Evolutionary conservation across 1,140 invertebrate genomes (phyloP), one percentile per base, ranked within the genome.

Genomic region (Cotesia chilonis): DNA sequence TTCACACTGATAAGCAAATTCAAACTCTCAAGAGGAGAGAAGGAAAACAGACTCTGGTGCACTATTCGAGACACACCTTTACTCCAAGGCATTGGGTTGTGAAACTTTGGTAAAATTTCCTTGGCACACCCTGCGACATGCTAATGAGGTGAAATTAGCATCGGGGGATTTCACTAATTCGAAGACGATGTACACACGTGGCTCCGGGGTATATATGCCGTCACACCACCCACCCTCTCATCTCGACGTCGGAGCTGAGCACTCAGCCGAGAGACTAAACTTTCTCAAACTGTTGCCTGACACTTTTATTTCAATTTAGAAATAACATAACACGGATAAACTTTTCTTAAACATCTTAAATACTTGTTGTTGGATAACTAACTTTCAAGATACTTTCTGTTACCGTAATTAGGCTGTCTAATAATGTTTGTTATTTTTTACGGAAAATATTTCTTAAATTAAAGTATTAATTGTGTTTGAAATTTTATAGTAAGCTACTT

Each of bases 71-170:
- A 28, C 51, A 64, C 41, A 64, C 28, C n/a, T 28, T 28, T 28
- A 28, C 28, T 36, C 55, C 28, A 65, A 20, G 57, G 28, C 41
- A 47, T 47, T 47, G 41, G 38, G 17, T 3, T 10, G 38, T 41
- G 54, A 74, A 74, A 74, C 69, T 74, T 71, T 60, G n/a, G 60
- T 52, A 61, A 72, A 75, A 72, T 72, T 67, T 72, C 67, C 51
- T 5, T 37, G 35, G 37, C 59, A 47, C 69, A n/a, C n/a, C 12
- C 41, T 59, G 61, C 28, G 59, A 68, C 69, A 74, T 76, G 75
- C 75, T 76, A 74, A 76, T 76, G 75, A 76, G 73, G 38, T 68
- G 57, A 61, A 70, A 70, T 70, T 70, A 70, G 68, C 68, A 70
- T 70, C 38, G n/a, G 47, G 41, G 14, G 41, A 65, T 47, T 20